These are phyloP conservation scores for Ctenosaura bakeri DNA, from an alignment of 2,797 vertebrate species.

Conservation along the genomic window DNA sequence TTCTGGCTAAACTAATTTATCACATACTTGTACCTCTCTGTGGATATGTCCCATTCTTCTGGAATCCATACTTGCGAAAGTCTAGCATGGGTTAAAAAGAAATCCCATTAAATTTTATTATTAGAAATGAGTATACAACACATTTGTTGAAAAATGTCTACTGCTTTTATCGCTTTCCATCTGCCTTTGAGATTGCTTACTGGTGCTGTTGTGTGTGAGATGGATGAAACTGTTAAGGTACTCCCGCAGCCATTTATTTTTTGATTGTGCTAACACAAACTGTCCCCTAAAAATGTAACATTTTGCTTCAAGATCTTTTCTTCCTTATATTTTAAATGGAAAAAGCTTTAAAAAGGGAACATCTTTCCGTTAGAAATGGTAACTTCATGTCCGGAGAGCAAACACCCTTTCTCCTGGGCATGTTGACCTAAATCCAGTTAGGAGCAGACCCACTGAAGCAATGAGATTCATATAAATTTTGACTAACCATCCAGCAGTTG, in stretches of 20 bases:
- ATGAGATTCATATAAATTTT: no score
- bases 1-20: not conserved
- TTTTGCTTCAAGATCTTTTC: conserved; percentile 41
- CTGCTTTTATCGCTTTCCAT: conserved; percentile 49
- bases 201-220: conserved; percentile 40
- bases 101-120: not conserved
- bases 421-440: no score
- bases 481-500: no score
- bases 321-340: conserved; percentile 58
- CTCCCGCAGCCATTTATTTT: conserved; percentile 57
- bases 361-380: conserved; percentile 27
- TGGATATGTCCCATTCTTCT: not conserved
- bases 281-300: conserved; percentile 50
- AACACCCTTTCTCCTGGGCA: not conserved
- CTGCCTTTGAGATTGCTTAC: conserved; percentile 52
- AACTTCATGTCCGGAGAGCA: conserved; percentile 19
- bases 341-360: conserved; percentile 28
- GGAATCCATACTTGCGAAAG: not conserved
- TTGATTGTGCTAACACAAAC: conserved; percentile 32
- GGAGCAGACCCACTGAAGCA: no score
- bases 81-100: conserved; percentile 53
- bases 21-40: not conserved
- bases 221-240: conserved; percentile 65
- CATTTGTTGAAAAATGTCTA: conserved; percentile 46
- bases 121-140: conserved; percentile 24